phyloP scores from a whole-genome alignment of 2,113 vertebrate species.

The Lichenostomus cassidix region DNA sequence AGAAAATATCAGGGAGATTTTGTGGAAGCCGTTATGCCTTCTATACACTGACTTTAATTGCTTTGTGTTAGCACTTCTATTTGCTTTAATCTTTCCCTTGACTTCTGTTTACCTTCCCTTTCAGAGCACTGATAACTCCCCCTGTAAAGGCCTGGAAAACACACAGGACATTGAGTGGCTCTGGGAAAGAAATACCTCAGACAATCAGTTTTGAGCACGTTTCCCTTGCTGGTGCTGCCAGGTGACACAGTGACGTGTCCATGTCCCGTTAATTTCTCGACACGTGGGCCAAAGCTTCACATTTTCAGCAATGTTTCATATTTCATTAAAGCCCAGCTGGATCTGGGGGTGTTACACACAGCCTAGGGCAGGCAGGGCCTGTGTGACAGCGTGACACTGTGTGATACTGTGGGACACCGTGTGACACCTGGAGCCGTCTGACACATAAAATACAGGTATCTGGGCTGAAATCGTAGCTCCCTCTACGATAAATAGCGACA shows the following conservation, averaged over 20 bases:
- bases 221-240: rapidly evolving
- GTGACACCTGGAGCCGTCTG: neutral
- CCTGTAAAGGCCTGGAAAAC: neutral
- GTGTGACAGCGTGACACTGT: rapidly evolving
- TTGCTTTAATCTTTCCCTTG: neutral
- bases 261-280: rapidly evolving
- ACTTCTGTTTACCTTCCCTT: neutral
- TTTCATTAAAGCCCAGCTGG: neutral
- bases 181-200: neutral
- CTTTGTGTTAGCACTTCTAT: neutral
- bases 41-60: neutral
- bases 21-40: neutral
- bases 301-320: rapidly evolving
- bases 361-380: rapidly evolving
- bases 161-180: rapidly evolving
- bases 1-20: neutral
- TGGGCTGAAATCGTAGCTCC: neutral
- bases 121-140: rapidly evolving
- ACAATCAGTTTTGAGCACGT: rapidly evolving
- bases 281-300: rapidly evolving
- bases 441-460: neutral
- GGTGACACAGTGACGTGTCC: rapidly evolving
- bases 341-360: rapidly evolving
- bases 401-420: neutral
- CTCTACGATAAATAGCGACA: neutral